Evolutionary conservation across 2,797 vertebrate species (phyloP).

Genomic region (Enteromius argenteus): DNA sequence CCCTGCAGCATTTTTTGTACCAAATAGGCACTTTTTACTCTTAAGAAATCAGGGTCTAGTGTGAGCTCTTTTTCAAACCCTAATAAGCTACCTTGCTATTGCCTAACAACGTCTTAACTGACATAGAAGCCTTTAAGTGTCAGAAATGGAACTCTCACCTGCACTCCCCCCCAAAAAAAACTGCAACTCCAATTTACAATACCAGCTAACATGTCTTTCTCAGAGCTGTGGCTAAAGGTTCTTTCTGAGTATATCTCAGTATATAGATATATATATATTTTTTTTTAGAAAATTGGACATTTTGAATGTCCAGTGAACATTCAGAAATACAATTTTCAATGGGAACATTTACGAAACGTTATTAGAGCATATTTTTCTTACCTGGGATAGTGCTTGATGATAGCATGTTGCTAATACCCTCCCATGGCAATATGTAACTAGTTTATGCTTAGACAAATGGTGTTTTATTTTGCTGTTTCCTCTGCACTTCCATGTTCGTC

Average conservation of each 20-base stretch:
- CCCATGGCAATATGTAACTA: background rate
- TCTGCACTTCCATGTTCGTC: background rate
- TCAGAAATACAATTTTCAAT: background rate
- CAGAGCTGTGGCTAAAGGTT: background rate
- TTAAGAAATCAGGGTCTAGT: background rate
- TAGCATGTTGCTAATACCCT: background rate
- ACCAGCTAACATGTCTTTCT: background rate
- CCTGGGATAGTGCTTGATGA: background rate
- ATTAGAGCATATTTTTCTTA: background rate
- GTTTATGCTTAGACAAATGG: background rate
- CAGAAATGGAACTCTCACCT: background rate
- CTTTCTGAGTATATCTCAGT: background rate
- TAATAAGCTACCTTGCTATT: slow-evolving; percentile 2
- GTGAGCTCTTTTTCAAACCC: background rate
- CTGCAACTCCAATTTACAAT: background rate
- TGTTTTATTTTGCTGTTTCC: background rate
- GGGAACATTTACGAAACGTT: background rate
- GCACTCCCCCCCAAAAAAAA: too few relatives aligned
- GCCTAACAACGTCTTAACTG: background rate
- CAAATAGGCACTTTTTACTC: slow-evolving; percentile 20
- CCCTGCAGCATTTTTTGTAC: background rate
- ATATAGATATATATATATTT: too few relatives aligned
- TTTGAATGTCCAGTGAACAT: background rate
- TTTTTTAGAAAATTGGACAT: background rate
- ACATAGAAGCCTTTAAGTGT: background rate